Conservation (phyloP, 2,797 vertebrate species). For the Apogon talboti region DNA sequence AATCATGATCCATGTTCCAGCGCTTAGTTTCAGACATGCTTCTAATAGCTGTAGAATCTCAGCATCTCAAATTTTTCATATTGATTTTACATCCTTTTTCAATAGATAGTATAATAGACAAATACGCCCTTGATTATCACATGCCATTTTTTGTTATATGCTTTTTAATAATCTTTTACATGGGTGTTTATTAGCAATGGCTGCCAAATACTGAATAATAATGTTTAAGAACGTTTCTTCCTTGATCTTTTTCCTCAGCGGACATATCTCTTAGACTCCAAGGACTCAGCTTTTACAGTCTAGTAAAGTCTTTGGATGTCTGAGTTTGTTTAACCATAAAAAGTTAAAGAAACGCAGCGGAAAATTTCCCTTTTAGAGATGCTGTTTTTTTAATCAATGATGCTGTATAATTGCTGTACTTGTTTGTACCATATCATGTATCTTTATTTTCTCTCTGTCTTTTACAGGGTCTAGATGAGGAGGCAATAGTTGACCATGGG, state of each 20-base stretch:
- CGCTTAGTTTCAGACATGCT: neutral
- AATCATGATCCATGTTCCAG: neutral
- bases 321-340: neutral
- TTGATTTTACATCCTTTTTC: neutral
- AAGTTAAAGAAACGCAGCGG: neutral
- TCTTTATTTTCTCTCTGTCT: slow-evolving; percentile 2
- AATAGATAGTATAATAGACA: neutral
- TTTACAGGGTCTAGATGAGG: slow-evolving; percentile 93
- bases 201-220: neutral
- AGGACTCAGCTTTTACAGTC: neutral
- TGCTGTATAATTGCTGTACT: too few relatives aligned
- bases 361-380: neutral
- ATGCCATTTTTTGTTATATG: neutral
- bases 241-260: neutral
- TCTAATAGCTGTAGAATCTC: neutral
- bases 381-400: too few relatives aligned
- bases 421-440: neutral
- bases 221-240: neutral
- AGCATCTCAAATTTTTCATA: neutral
- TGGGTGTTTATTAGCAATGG: neutral
- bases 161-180: neutral
- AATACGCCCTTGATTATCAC: neutral
- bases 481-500: slow-evolving; percentile 96
- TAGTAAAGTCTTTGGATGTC: neutral
- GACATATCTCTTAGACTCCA: neutral